Evolutionary conservation across 2,888 invertebrate genomes (phyloP), one percentile per base, ranked within the genome.

Genomic region (Lingula anatina): DNA sequence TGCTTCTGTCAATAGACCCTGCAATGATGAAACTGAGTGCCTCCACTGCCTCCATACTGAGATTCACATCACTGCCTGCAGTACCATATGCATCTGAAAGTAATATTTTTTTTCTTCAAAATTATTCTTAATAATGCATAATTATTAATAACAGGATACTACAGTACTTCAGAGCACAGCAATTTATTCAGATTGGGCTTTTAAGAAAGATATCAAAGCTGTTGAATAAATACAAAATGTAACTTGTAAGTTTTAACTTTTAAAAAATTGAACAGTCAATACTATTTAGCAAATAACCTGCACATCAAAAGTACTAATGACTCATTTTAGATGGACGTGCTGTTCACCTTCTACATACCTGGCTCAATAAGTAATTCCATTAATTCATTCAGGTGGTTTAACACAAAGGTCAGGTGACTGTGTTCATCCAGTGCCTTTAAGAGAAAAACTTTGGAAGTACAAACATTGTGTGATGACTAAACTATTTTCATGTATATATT

Each of bases 341-440:
- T n/a, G n/a, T n/a, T n/a, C n/a, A n/a, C n/a, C n/a, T n/a, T n/a
- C n/a, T n/a, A 46, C 56, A 43, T 50, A 71, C 72, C 73, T 52
- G 66, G 67, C 36, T 75, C 73, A n/a, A 68, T 56, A 26, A 76
- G 60, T 12, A 76, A 61, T 45, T 76, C 76, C 31, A 75, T 51
- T 15, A 76, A 67, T 46, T 75, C 74, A 39, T 62, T 66, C 20
- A 76, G 61, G 51, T 76, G 68, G 47, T 64, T 69, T 57, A 72
- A 66, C 3, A 76, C 60, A 62, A 76, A 76, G 18, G 66, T 64
- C 57, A 71, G 55, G 53, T 76, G 75, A 50, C 70, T 64, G 55
- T 75, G 71, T 53, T 76, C 76, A 63, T 76, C 75, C 38, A 75
- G 56, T 18, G 65, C 65, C 73, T 75, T 61, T 15, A 55, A 56